These are phyloP conservation scores for Dyspetes luteomarginatus DNA, from an alignment of 2,888 invertebrate species.

Conservation along the genomic window DNA sequence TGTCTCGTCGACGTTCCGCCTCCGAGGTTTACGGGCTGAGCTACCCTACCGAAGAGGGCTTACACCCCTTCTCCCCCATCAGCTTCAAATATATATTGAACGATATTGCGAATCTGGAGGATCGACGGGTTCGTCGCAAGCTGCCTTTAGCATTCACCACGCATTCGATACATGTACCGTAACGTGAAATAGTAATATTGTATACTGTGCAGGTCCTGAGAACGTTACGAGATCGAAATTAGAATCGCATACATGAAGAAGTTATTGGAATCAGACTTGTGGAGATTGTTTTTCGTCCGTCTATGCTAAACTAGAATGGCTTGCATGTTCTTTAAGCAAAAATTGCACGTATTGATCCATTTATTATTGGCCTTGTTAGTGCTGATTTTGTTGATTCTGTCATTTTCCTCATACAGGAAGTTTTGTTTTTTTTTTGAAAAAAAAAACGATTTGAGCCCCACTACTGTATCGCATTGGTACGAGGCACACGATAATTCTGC, in stretches of 20 bases:
- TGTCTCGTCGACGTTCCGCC: conserved; percentile 31
- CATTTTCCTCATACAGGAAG: too few species aligned
- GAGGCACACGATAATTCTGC: too few species aligned
- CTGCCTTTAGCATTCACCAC: conserved; percentile 27
- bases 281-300: not conserved
- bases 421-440: too few species aligned
- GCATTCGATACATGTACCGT: conserved; percentile 13
- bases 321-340: not conserved
- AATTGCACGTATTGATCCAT: not conserved
- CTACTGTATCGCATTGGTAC: too few species aligned
- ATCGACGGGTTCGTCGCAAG: conserved; percentile 27
- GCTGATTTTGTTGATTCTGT: too few species aligned
- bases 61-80: too few species aligned
- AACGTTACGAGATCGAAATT: not conserved
- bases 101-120: conserved; percentile 47
- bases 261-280: not conserved
- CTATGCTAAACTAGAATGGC: not conserved
- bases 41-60: too few species aligned
- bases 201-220: not conserved
- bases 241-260: not conserved
- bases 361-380: not conserved
- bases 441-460: too few species aligned
- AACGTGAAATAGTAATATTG: not conserved
- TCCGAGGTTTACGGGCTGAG: not conserved
- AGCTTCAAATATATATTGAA: conserved; percentile 5